Evolutionary conservation across 2,113 vertebrate genomes (phyloP).

Genomic region (Erinaceus europaeus): DNA sequence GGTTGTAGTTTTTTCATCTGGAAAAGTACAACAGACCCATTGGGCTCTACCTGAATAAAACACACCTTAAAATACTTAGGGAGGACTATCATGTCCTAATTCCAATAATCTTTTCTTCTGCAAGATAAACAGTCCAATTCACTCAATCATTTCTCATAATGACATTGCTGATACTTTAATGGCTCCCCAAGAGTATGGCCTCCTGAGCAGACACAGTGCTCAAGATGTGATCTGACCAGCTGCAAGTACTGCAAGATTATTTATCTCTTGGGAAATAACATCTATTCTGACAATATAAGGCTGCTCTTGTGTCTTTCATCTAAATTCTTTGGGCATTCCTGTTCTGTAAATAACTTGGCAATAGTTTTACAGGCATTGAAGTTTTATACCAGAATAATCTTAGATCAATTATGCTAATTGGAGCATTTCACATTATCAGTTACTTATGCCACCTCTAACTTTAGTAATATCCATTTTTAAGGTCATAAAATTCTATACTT

Average conservation of each 20-base stretch:
- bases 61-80: slow-evolving; percentile 15
- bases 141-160: neutral
- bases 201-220: neutral
- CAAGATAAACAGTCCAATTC: slow-evolving; percentile 17
- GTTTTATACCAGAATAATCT: slow-evolving; percentile 26
- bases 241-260: neutral
- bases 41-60: neutral
- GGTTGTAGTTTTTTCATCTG: neutral
- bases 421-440: slow-evolving; percentile 22
- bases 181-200: neutral
- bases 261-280: neutral
- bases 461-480: slow-evolving; percentile 13
- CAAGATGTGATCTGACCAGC: neutral
- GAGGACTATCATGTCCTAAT: neutral
- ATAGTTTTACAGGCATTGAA: slow-evolving; percentile 5
- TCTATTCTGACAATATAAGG: neutral
- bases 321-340: slow-evolving; percentile 16
- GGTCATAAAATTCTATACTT: neutral
- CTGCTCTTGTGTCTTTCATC: neutral
- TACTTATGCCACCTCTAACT: neutral
- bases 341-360: neutral
- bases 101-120: slow-evolving; percentile 42
- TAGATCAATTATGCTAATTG: slow-evolving; percentile 29
- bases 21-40: neutral
- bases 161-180: slow-evolving; percentile 42